Conservation (phyloP, 2,797 vertebrate genomes). For the Onychomys leucogaster region DNA sequence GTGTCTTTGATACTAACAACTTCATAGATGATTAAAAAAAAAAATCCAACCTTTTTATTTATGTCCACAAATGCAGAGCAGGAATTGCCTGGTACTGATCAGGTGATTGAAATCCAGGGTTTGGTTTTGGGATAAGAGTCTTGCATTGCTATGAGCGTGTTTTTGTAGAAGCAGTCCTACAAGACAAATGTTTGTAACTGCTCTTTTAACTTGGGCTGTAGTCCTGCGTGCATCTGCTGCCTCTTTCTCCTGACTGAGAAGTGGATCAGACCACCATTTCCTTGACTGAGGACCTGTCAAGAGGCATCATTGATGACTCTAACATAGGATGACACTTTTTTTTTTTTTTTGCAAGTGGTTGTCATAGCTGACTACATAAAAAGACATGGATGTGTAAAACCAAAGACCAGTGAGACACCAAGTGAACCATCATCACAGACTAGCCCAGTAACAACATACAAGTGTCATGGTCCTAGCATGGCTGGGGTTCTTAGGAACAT, state of each 20-base stretch:
- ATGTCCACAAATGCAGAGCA: too few relatives aligned
- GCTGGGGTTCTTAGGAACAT: neutral
- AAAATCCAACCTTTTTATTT: neutral
- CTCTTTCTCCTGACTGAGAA: neutral
- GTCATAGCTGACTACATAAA: neutral
- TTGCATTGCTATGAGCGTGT: neutral
- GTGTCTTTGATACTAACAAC: neutral
- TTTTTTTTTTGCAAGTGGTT: neutral
- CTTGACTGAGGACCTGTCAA: too few relatives aligned
- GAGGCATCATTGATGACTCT: neutral
- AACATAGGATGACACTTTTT: neutral
- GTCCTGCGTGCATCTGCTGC: accelerated
- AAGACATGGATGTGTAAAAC: neutral
- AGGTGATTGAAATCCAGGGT: too few relatives aligned
- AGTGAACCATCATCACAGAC: accelerated
- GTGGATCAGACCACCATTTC: neutral
- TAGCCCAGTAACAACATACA: too few relatives aligned
- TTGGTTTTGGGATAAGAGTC: neutral
- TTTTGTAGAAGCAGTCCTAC: neutral
- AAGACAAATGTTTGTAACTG: neutral
- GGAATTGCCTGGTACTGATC: neutral
- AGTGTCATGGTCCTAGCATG: neutral
- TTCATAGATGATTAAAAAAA: neutral
- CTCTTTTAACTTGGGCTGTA: neutral
- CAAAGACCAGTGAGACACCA: neutral